Conservation (phyloP, 2,797 vertebrate genomes). For the Monodelphis domestica region DNA sequence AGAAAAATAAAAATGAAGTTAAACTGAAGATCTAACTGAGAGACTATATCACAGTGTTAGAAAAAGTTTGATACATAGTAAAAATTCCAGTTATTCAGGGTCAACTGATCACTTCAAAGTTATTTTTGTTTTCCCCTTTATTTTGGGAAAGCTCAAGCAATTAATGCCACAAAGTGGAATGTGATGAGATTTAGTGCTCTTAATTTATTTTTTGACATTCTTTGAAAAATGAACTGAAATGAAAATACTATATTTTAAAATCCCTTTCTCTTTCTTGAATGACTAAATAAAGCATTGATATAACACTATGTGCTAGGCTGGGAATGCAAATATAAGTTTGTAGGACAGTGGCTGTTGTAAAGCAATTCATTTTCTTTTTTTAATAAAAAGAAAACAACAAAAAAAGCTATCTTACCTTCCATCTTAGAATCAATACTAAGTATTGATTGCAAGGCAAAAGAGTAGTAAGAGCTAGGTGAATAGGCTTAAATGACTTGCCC, state of each 20-base stretch:
- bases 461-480: too few species aligned
- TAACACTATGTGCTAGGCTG: not conserved
- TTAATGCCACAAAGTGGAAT: not conserved
- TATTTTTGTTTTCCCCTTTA: not conserved
- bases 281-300: not conserved
- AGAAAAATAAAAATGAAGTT: not conserved
- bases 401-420: too few species aligned
- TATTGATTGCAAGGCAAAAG: too few species aligned
- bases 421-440: too few species aligned
- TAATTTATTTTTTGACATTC: not conserved
- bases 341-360: not conserved
- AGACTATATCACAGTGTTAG: not conserved
- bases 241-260: not conserved
- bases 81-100: not conserved
- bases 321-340: not conserved
- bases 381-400: too few species aligned
- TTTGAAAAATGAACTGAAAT: conserved; percentile 3
- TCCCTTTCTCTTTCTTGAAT: not conserved
- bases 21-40: conserved; percentile 10
- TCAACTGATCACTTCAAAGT: not conserved
- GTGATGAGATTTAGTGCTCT: not conserved
- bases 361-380: not conserved
- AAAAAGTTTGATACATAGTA: not conserved
- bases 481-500: too few species aligned
- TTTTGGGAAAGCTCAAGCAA: not conserved